Evolutionary conservation across 2,888 invertebrate species (phyloP), one percentile per base, ranked within the genome.

Genomic region (Drosophila rubida): DNA sequence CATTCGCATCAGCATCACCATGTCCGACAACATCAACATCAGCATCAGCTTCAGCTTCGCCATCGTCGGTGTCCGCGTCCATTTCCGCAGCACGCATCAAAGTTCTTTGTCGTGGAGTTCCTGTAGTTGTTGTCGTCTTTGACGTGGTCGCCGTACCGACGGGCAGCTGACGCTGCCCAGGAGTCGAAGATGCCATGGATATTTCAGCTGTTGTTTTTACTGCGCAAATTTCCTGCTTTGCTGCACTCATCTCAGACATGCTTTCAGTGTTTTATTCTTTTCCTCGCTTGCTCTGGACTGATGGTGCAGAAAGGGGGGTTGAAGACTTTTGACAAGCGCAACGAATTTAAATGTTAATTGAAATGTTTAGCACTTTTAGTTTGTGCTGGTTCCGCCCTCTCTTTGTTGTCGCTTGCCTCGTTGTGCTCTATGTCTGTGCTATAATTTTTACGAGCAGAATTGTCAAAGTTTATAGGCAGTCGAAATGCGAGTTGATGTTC

Each of bases 11-110:
- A 42, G 44, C 79, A 59, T 65, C 74, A 9, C 45, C 58, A 27
- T 60, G 68, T 23, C 46, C 79, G 55, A 55, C 64, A 5, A 25
- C 72, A 32, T 54, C 61, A 16, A 35, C 63, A 59, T 58, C 64
- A 5, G 23, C 72, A 32, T 54, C 61, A 16, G 39, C 63, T 37
- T 68, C 75, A 2, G 35, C 59, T 23, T 64, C 80, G 16, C 45
- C 79, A 51, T 72, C 83, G 46, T 83, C 83, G n/a, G 79, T 69
- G 48, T 87, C 89, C 11, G 82, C 88, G 11, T 84, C 84, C 88
- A 84, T 60, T 66, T 89, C 88, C 44, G 79, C 69, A 7, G 84
- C 51, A 50, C 84, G 86, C 60, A 79, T 89, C 55, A 84, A 57
- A n/a, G 86, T 87, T 3, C 84, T 73, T 49, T 79, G 84, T 53